Evolutionary conservation across 2,888 invertebrate genomes (phyloP).

Genomic region (Stenurella melanura): DNA sequence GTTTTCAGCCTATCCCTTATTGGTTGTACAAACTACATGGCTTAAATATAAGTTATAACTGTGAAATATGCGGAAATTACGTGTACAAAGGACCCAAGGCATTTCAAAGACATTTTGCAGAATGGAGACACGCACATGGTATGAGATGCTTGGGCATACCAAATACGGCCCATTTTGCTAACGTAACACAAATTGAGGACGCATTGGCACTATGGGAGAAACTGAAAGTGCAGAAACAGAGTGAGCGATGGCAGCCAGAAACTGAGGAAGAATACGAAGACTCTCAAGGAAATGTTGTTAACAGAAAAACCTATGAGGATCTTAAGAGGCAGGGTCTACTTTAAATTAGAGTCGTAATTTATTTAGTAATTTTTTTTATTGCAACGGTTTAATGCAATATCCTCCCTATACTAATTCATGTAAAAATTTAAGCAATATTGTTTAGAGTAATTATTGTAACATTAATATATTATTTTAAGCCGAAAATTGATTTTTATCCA

Average conservation of each 20-base stretch:
- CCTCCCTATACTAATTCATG: neutral
- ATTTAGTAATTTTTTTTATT: neutral
- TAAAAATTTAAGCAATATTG: constrained; percentile 17
- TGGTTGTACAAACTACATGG: constrained; percentile 99
- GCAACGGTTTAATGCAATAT: constrained; percentile 10
- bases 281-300: constrained; percentile 98
- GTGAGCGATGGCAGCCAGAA: constrained; percentile 96
- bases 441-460: constrained; percentile 13
- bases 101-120: constrained; percentile 98
- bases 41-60: constrained; percentile 98
- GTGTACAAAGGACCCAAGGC: constrained; percentile 99
- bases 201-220: constrained; percentile 99
- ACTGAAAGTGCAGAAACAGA: constrained; percentile 95
- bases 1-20: constrained; percentile 85
- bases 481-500: constrained; percentile 58
- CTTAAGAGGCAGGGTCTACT: constrained; percentile 97
- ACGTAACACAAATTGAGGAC: constrained; percentile 99
- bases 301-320: constrained; percentile 98
- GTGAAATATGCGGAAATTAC: constrained; percentile 99
- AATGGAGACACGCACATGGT: constrained; percentile 92
- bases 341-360: constrained; percentile 73
- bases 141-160: constrained; percentile 98
- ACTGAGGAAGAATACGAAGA: constrained; percentile 99
- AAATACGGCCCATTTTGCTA: constrained; percentile 99
- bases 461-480: neutral